phyloP scores from a whole-genome alignment of 2,797 vertebrate species.

The Tamandua tetradactyla region DNA sequence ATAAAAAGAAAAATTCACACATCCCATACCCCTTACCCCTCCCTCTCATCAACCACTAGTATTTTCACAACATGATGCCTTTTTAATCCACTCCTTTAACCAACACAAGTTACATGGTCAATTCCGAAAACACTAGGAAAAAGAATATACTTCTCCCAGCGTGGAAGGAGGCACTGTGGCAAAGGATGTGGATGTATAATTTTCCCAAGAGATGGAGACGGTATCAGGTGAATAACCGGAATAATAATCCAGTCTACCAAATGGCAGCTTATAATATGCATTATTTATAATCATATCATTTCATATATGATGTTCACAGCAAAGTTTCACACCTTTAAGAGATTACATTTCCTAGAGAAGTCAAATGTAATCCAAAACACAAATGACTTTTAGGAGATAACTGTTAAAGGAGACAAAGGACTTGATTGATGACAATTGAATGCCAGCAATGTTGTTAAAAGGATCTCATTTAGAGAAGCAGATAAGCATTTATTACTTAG shows the following conservation, averaged over 20 bases:
- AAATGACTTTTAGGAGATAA: neutral
- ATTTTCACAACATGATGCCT: neutral
- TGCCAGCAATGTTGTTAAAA: constrained; percentile 11
- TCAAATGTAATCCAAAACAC: neutral
- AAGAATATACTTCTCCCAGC: neutral
- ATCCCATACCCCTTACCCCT: no score
- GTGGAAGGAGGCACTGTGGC: accelerated
- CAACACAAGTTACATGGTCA: neutral
- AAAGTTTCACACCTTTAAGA: neutral
- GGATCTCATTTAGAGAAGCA: constrained; percentile 32
- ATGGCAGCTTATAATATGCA: neutral
- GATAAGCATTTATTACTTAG: neutral
- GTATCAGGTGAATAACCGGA: neutral
- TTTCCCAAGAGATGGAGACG: no score
- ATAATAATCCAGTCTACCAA: neutral
- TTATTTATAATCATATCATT: neutral
- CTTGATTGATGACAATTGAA: constrained; percentile 17
- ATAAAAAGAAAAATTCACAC: no score
- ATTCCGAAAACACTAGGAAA: neutral
- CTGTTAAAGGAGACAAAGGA: neutral
- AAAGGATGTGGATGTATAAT: neutral
- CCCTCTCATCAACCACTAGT: no score
- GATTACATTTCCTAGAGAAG: constrained; percentile 15
- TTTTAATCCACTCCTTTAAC: neutral
- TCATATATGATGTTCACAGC: neutral